Base-by-base conservation (phyloP, 35 echinoderm and acorn worm species). In the Ophioderma brevispina region DNA sequence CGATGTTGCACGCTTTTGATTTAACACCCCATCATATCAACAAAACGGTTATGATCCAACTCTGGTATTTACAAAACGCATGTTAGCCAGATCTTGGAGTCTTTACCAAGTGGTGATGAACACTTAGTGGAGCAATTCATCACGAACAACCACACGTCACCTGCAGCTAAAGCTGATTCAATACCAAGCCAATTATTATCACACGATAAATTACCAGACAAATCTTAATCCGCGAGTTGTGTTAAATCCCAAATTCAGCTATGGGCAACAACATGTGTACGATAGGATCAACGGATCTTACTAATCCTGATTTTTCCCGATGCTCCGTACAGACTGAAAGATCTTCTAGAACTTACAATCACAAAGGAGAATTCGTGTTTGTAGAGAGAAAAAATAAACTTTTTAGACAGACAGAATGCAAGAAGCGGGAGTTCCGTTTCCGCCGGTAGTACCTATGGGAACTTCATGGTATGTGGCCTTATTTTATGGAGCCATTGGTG, bases 1-100 rank as follows among this genome's bases (percentile, higher is more conserved):
- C 91, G 6, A 87, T 70, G 37, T 33, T 87, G 21, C 91, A 92
- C 36, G 78, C 80, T 13, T 87, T 92, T 30, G 91, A 92, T 30
- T 59, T 0, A 81, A 81, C 32, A 89, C 87, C 0, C 92, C 92
- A 13, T 94, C 92, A 41, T 94, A 94, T 50, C 87, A 94, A 76
- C 81, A 84, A 82, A 83, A 84, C 75, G 15, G 81, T 82, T 31
- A 81, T 37, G 17, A 56, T 38, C 0, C 21, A 36, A 25, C 18
- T 43, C 31, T 80, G 89, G 31, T 33, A 76, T 33, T 39, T 84
- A n/a, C 89, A 46, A 0, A 75, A 82, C 37, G 39, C 37, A 15
- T 52, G 52, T 42, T 52, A 75, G 13, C 6, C 52, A 55, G 89
- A 90, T 77, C 82, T 84, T 39, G 70, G 75, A 84, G 10, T 33